Conservation (phyloP, 2,113 vertebrate species). For the Mohoua ochrocephala region DNA sequence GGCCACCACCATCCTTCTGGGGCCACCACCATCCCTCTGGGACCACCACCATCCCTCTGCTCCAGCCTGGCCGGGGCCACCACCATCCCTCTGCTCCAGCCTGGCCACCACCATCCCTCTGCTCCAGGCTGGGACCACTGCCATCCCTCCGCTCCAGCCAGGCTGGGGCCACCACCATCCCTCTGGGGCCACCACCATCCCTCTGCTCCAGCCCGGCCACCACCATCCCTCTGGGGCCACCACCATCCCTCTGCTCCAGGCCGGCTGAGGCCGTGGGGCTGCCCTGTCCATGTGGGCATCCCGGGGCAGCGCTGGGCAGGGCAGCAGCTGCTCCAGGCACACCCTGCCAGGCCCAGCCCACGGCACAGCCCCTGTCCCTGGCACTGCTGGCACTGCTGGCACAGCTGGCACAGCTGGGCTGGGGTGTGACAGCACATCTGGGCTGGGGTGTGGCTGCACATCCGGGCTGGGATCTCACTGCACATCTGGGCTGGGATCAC, state of each 20-base stretch:
- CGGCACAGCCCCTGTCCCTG: background rate
- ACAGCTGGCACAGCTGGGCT: background rate
- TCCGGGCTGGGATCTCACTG: background rate
- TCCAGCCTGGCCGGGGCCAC: background rate
- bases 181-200: no score
- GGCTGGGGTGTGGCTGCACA: background rate
- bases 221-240: no score
- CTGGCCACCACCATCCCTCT: background rate
- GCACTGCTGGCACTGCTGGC: rapidly evolving
- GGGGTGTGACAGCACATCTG: background rate
- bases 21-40: background rate
- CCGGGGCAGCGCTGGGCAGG: background rate
- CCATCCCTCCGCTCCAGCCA: no score
- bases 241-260: no score
- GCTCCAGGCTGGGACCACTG: no score
- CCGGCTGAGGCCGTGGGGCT: no score
- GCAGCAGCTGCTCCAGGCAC: background rate
- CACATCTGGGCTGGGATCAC: no score
- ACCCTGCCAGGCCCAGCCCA: background rate
- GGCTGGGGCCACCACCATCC: no score
- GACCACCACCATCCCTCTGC: background rate
- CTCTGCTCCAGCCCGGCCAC: no score
- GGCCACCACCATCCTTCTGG: background rate
- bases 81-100: background rate
- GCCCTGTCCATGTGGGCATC: rapidly evolving